Base-by-base conservation (phyloP, 1,140 invertebrate species). In the Papilio polytes region DNA sequence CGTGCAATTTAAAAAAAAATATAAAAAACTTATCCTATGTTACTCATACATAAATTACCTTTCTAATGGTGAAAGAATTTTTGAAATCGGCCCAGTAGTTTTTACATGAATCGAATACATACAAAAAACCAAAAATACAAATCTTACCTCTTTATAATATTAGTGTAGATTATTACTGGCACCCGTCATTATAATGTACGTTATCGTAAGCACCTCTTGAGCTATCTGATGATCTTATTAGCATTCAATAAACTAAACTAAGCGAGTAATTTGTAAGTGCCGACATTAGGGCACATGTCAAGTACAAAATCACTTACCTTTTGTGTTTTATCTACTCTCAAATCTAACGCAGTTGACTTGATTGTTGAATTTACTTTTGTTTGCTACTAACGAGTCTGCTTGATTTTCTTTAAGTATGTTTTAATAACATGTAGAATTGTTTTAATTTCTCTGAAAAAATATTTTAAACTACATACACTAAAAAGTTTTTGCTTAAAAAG, bases 241-340 rank as follows among this genome's bases (percentile, higher is more conserved):
- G 81, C 80, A 88, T 87, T 89, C 86, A 93, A 90, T 87, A 84
- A 87, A 83, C 80, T 80, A 92, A 94, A 94, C 93, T 93, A 91
- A 89, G 87, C 88, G 89, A 85, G 81, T 91, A 87, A 92, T 90
- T 91, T 89, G 80, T 83, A 85, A 85, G 84, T 86, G 78, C 87
- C 87, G 87, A 87, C 88, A 81, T 86, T 82, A 80, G 74, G 85
- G 84, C 86, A 83, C 83, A 90, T 81, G 89, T 90, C 87, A 90
- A 91, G 90, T 87, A 89, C 83, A 73, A 86, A 89, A 88, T 94
- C 85, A 90, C 86, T 31, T 85, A 85, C 72, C 85, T 81, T 88
- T 85, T 90, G 83, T 88, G 88, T 89, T 84, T 91, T 86, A 87
- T 88, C 82, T 84, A 80, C 85, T 85, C 82, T 83, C 72, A 78